Conservation (phyloP, 2,888 invertebrate genomes). For the Mechanitis messenoides region DNA sequence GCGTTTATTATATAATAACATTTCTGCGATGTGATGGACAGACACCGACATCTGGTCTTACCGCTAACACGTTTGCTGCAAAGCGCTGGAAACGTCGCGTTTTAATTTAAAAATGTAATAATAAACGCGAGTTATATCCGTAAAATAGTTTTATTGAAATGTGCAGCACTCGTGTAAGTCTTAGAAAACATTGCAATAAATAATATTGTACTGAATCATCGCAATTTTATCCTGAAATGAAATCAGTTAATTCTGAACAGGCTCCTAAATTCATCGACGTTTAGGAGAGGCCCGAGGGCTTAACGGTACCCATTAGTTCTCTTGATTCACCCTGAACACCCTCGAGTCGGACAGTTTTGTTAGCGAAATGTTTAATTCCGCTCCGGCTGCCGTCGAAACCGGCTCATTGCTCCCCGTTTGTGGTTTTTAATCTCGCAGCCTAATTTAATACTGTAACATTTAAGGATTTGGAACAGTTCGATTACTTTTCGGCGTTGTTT, state of each 20-base stretch:
- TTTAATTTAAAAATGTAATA: too few species aligned
- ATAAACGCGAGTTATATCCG: too few species aligned
- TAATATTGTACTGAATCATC: constrained; percentile 15
- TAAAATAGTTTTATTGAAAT: too few species aligned
- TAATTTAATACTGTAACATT: constrained; percentile 13
- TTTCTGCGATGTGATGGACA: too few species aligned
- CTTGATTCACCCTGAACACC: constrained; percentile 21
- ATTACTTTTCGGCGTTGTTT: too few species aligned
- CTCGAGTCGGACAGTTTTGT: constrained; percentile 17
- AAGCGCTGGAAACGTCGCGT: too few species aligned
- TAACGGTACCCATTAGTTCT: constrained; percentile 42
- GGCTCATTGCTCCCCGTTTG: constrained; percentile 12
- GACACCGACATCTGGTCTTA: too few species aligned
- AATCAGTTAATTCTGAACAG: constrained; percentile 40
- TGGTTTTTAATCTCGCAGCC: constrained; percentile 13
- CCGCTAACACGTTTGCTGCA: too few species aligned
- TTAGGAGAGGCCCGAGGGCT: constrained; percentile 42
- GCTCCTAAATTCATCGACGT: constrained; percentile 44
- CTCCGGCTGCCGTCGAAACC: constrained; percentile 9
- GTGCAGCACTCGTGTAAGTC: too few species aligned
- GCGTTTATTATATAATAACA: too few species aligned
- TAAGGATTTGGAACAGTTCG: neutral
- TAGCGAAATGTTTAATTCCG: constrained; percentile 23
- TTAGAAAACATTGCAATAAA: too few species aligned
- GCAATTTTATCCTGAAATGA: constrained; percentile 37